phyloP scores from a whole-genome alignment of 2,113 vertebrate species.

The Xenus cinereus region DNA sequence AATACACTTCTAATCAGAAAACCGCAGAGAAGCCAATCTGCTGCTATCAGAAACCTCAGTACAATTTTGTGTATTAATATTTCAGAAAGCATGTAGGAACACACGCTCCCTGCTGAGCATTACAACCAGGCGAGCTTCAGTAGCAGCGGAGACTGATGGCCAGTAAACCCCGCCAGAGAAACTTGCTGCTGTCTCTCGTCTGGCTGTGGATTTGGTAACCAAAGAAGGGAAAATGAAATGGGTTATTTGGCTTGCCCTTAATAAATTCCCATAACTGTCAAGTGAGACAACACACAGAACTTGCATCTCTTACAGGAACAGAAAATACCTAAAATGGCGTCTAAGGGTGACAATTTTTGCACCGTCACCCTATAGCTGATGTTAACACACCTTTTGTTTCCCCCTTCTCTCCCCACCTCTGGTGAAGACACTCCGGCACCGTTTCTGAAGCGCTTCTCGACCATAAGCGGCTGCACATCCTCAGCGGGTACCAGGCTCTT shows the following conservation, averaged over 20 bases:
- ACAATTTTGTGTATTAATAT: conserved; percentile 91
- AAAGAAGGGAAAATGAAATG: conserved; percentile 70
- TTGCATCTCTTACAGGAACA: conserved; percentile 61
- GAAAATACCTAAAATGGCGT: not conserved
- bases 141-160: conserved; percentile 50
- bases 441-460: not conserved
- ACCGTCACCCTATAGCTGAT: not conserved
- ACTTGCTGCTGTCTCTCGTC: conserved; percentile 51
- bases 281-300: conserved; percentile 6
- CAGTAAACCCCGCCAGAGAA: conserved; percentile 21
- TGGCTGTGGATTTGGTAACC: conserved; percentile 56
- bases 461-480: not conserved
- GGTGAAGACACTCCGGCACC: not conserved
- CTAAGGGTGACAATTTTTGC: not conserved
- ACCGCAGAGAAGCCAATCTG: conserved; percentile 81
- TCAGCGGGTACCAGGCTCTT: rapidly evolving
- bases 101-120: conserved; percentile 80
- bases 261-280: conserved; percentile 74
- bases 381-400: not conserved
- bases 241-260: conserved; percentile 67
- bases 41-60: conserved; percentile 84
- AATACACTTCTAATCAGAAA: conserved; percentile 82
- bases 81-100: conserved; percentile 81
- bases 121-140: conserved; percentile 66
- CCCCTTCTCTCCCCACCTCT: not conserved